These are phyloP conservation scores for Sitta europaea DNA, from an alignment of 2,113 vertebrate genomes.

Conservation along the genomic window DNA sequence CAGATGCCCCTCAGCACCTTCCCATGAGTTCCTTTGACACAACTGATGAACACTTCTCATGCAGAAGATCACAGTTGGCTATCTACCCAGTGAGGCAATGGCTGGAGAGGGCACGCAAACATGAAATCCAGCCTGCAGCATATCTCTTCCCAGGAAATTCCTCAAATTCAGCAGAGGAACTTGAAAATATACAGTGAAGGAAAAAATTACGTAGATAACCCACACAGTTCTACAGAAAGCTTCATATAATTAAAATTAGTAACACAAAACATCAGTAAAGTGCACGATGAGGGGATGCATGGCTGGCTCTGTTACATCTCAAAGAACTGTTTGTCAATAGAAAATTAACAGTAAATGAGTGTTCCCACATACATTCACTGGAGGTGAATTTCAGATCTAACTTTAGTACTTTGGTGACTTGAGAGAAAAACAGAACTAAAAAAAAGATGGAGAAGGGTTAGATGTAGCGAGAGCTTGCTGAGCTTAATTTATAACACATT, in stretches of 20 bases:
- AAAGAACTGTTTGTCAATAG: background rate
- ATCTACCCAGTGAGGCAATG: background rate
- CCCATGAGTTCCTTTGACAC: background rate
- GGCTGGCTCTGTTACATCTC: background rate
- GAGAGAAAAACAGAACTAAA: background rate
- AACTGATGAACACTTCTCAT: background rate
- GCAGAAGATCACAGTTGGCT: background rate
- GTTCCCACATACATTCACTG: background rate
- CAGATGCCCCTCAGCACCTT: background rate
- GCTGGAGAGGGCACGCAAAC: background rate
- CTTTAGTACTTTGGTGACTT: background rate
- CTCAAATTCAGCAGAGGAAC: background rate
- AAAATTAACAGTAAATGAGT: background rate
- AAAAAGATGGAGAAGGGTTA: background rate
- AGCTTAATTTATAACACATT: background rate
- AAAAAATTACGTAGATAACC: background rate
- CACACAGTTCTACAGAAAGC: background rate
- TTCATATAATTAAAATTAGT: background rate
- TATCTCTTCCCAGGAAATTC: background rate
- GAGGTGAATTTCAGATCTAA: background rate
- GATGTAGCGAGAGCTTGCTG: accelerated
- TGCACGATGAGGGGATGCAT: background rate
- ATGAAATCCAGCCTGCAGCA: background rate
- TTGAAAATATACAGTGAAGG: background rate
- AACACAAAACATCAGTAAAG: background rate